Conservation (phyloP, 2,113 vertebrate genomes). For the Hippolais icterina region DNA sequence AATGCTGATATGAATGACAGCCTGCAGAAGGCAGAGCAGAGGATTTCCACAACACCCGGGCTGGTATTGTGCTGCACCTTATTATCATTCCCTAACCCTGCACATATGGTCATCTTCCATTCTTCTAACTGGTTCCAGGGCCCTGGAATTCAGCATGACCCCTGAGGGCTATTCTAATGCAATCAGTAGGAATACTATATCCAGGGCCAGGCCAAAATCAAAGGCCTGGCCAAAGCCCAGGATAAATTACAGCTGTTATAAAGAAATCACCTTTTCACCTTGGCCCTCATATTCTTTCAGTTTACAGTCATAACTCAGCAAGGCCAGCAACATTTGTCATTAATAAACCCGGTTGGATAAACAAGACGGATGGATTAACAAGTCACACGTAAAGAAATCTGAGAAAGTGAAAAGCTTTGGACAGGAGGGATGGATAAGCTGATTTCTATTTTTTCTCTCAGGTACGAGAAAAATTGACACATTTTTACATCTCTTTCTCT, state of each 20-base stretch:
- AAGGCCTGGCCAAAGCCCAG: constrained; percentile 74
- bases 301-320: constrained; percentile 73
- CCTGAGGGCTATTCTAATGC: constrained; percentile 81
- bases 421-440: background rate
- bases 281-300: constrained; percentile 70
- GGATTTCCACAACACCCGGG: constrained; percentile 54
- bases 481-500: background rate
- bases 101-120: constrained; percentile 79
- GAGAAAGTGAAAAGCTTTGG: constrained; percentile 58
- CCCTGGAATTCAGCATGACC: constrained; percentile 83
- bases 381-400: constrained; percentile 53
- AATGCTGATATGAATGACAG: constrained; percentile 34
- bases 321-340: constrained; percentile 71
- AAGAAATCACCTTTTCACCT: constrained; percentile 77
- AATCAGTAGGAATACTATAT: constrained; percentile 81
- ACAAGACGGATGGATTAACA: constrained; percentile 68
- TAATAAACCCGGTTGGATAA: constrained; percentile 65
- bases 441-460: background rate
- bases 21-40: constrained; percentile 44
- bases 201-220: constrained; percentile 77
- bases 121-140: constrained; percentile 92
- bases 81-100: constrained; percentile 76
- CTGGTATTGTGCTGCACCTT: constrained; percentile 65
- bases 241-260: constrained; percentile 80
- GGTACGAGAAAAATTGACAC: background rate